Evolutionary conservation across 2,113 vertebrate genomes (phyloP).

Genomic region (Ammodytes marinus): DNA sequence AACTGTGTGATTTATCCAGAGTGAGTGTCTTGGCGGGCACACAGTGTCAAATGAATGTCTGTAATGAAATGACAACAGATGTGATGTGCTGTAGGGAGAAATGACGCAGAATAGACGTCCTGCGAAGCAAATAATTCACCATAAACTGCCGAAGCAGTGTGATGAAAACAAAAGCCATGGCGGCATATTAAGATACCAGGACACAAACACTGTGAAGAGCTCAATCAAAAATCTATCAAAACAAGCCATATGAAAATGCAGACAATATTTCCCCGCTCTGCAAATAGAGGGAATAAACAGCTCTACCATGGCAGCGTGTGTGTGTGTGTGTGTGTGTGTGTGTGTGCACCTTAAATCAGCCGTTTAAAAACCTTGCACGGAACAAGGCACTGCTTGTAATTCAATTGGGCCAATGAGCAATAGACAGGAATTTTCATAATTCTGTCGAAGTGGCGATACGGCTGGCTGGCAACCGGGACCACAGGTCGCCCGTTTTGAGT

Average conservation of each 20-base stretch:
- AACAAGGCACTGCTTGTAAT: slow-evolving; percentile 82
- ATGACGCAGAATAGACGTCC: slow-evolving; percentile 75
- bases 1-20: slow-evolving; percentile 76
- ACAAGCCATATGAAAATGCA: slow-evolving; percentile 59
- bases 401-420: slow-evolving; percentile 88
- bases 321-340: not conserved
- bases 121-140: slow-evolving; percentile 80
- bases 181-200: slow-evolving; percentile 68
- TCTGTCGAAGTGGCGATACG: slow-evolving; percentile 83
- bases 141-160: slow-evolving; percentile 76
- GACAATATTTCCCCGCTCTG: slow-evolving; percentile 60
- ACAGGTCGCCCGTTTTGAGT: slow-evolving; percentile 88
- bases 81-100: slow-evolving; percentile 78
- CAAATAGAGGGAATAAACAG: slow-evolving; percentile 60
- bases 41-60: slow-evolving; percentile 78
- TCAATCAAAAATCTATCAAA: slow-evolving; percentile 77
- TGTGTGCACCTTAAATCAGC: slow-evolving; percentile 64
- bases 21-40: slow-evolving; percentile 69
- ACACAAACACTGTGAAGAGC: slow-evolving; percentile 71
- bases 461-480: slow-evolving; percentile 84
- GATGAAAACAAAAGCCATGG: slow-evolving; percentile 78
- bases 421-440: slow-evolving; percentile 89
- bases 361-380: slow-evolving; percentile 65
- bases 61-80: slow-evolving; percentile 82
- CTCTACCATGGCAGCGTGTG: slow-evolving; percentile 30